Evolutionary conservation across 2,797 vertebrate species (phyloP).

Genomic region (Acanthopagrus latus): DNA sequence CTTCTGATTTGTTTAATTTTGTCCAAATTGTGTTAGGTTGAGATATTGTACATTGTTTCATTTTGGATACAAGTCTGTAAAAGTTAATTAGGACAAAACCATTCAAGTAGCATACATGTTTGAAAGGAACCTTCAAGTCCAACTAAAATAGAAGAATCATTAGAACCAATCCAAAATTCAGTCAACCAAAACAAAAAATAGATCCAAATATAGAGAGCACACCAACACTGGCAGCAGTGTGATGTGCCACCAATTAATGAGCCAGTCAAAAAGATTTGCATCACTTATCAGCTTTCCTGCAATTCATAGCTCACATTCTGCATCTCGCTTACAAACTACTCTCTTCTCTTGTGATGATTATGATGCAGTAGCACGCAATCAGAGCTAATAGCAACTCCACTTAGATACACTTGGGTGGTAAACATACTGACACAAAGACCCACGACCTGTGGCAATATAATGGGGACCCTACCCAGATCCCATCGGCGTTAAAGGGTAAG

Average conservation of each 20-base stretch:
- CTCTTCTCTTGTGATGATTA: not conserved
- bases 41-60: not conserved
- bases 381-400: not conserved
- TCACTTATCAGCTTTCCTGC: not conserved
- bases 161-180: not conserved
- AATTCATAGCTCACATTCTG: not conserved
- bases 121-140: slow-evolving; percentile 2
- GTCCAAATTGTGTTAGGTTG: slow-evolving; percentile 9
- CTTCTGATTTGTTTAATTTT: slow-evolving; percentile 21
- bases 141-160: not conserved
- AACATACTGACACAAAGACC: not conserved
- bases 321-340: not conserved
- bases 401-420: not conserved
- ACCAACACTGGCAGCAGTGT: not conserved
- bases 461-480: too few species aligned
- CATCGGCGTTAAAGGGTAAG: too few species aligned
- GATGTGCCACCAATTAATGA: not conserved
- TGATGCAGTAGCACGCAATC: not conserved
- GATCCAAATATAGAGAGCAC: not conserved
- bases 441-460: not conserved
- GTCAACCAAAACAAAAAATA: not conserved
- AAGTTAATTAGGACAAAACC: slow-evolving; percentile 19
- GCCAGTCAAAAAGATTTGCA: not conserved
- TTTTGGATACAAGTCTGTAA: slow-evolving; percentile 8
- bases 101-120: not conserved